Evolutionary conservation across 1,140 invertebrate species (phyloP).

Genomic region (Apis mellifera): Amel_HAv3.1 CM009933.2:7537001-7537500

Average conservation of each 20-base stretch:
- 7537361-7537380: slow-evolving; percentile 61
- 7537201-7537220: slow-evolving; percentile 11
- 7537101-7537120: slow-evolving; percentile 52
- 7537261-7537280: slow-evolving; percentile 69
- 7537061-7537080: background rate
- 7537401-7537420: slow-evolving; percentile 71
- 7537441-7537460: slow-evolving; percentile 66
- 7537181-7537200: slow-evolving; percentile 9
- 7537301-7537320: slow-evolving; percentile 33
- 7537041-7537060: slow-evolving; percentile 6
- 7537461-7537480: slow-evolving; percentile 43
- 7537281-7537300: slow-evolving; percentile 17
- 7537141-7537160: slow-evolving; percentile 34
- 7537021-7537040: background rate
- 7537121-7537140: slow-evolving; percentile 46
- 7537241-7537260: slow-evolving; percentile 77
- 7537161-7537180: slow-evolving; percentile 1
- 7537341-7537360: slow-evolving; percentile 41
- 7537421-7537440: slow-evolving; percentile 73
- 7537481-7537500: slow-evolving; percentile 66
- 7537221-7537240: slow-evolving; percentile 58
- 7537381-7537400: slow-evolving; percentile 63
- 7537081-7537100: slow-evolving; percentile 12
- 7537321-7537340: slow-evolving; percentile 26
- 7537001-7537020: background rate